These are phyloP conservation scores for Acyrthosiphon pisum DNA, from an alignment of 1,140 invertebrate species.

Conservation along the genomic window DNA sequence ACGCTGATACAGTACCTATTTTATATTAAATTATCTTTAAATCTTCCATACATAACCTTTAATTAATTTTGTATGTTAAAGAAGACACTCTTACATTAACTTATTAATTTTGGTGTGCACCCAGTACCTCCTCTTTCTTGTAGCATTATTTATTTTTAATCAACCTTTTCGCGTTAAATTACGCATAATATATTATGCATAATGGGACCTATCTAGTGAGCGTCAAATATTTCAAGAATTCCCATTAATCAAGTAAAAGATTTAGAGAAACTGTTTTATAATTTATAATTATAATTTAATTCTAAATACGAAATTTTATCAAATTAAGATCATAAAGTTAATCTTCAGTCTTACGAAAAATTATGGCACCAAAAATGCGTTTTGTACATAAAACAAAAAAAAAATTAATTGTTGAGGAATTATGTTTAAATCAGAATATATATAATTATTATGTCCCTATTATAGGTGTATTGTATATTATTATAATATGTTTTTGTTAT, in stretches of 20 bases:
- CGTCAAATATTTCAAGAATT: slow-evolving; percentile 2
- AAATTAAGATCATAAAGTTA: neutral
- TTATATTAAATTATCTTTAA: neutral
- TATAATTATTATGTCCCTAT: neutral
- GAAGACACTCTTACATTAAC: slow-evolving; percentile 16
- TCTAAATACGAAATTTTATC: neutral
- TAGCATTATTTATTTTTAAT: slow-evolving; percentile 43
- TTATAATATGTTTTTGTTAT: neutral
- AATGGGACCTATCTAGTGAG: slow-evolving; percentile 2
- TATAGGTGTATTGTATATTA: too few relatives aligned
- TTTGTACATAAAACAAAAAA: neutral
- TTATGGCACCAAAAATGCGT: neutral
- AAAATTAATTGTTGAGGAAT: neutral
- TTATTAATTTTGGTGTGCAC: neutral
- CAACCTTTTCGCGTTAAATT: slow-evolving; percentile 17
- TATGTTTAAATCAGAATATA: neutral
- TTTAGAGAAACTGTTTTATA: slow-evolving; percentile 27
- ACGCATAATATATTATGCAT: neutral
- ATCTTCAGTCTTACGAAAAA: neutral
- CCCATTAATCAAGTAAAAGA: slow-evolving; percentile 24
- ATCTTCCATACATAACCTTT: neutral
- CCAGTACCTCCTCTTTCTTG: slow-evolving; percentile 38
- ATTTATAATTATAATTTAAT: slow-evolving; percentile 18
- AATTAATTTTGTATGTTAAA: slow-evolving; percentile 31
- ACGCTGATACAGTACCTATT: neutral